These are phyloP conservation scores for Doryteuthis pealeii DNA, from an alignment of 1,140 invertebrate genomes.

Conservation along the genomic window DNA sequence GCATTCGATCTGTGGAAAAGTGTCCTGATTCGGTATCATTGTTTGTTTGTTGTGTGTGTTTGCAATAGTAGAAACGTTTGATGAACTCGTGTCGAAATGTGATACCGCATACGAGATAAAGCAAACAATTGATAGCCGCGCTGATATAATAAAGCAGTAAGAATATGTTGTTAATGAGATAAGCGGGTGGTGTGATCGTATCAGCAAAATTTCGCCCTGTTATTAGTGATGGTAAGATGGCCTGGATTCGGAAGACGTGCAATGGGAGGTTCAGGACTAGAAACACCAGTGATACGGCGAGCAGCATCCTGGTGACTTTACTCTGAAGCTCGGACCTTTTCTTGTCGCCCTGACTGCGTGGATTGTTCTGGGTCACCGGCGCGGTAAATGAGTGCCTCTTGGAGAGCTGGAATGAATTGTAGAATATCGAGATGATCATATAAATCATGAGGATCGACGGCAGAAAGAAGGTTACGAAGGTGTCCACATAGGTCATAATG, in stretches of 20 bases:
- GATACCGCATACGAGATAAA: constrained; percentile 64
- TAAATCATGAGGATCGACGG: constrained; percentile 65
- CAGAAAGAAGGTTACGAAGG: constrained; percentile 63
- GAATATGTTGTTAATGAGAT: constrained; percentile 61
- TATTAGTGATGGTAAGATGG: background rate
- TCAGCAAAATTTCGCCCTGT: constrained; percentile 13
- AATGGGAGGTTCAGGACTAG: constrained; percentile 75
- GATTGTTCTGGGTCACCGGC: background rate
- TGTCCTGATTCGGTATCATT: background rate
- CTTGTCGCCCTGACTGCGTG: constrained; percentile 2
- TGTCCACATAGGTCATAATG: constrained; percentile 65
- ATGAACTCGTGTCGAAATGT: constrained; percentile 38
- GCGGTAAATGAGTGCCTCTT: constrained; percentile 24
- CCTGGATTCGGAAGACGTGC: constrained; percentile 49
- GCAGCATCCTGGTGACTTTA: constrained; percentile 78
- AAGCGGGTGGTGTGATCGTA: constrained; percentile 40
- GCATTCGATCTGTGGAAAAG: background rate
- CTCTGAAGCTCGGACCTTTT: constrained; percentile 13
- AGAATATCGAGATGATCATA: constrained; percentile 67
- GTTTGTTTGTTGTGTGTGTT: background rate
- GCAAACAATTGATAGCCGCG: constrained; percentile 80
- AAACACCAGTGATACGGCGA: constrained; percentile 78
- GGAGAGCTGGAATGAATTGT: constrained; percentile 29
- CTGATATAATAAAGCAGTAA: constrained; percentile 74
- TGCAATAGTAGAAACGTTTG: constrained; percentile 26